Percentiles rank a stretch among this genome's conserved stretches.
Evolutionary conservation across 2,113 vertebrate genomes (phyloP).

Genomic region (Phrynosoma blainvillii): DNA sequence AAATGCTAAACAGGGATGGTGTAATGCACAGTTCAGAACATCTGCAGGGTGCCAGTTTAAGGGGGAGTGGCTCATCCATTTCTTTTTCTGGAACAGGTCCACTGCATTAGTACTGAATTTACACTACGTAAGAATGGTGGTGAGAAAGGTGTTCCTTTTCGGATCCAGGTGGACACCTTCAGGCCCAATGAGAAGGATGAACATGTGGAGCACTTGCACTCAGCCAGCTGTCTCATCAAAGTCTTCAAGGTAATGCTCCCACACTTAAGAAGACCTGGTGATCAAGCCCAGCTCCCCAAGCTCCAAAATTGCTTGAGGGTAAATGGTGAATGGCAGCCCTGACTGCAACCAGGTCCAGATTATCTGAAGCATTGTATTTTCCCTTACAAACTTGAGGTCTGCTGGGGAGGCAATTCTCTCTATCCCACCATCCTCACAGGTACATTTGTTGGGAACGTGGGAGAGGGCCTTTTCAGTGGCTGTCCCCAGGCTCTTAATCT

Average conservation of each 20-base stretch:
- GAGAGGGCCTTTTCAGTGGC: too few species aligned
- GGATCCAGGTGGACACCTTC: constrained; percentile 67
- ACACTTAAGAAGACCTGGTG: neutral
- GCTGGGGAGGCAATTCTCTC: too few species aligned
- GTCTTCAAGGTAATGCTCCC: constrained; percentile 59
- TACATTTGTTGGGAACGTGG: too few species aligned
- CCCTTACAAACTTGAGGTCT: too few species aligned
- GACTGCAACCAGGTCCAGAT: neutral
- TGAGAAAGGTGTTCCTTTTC: constrained; percentile 68
- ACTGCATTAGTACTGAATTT: constrained; percentile 72
- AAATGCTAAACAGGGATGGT: too few species aligned
- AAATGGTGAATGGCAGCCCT: neutral
- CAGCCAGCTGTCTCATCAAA: constrained; percentile 61
- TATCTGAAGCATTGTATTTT: too few species aligned
- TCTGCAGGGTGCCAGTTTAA: neutral
- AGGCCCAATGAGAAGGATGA: constrained; percentile 54
- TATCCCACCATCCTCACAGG: too few species aligned
- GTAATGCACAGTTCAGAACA: neutral
- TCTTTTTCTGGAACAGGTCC: constrained; percentile 48
- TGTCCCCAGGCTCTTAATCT: too few species aligned
- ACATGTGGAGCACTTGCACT: constrained; percentile 52
- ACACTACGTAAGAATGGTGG: constrained; percentile 66
- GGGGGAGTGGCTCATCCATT: neutral
- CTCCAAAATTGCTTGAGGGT: neutral
- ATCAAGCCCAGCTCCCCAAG: neutral